Base-by-base conservation (phyloP, 2,113 vertebrate species). In the Hemicordylus capensis region DNA sequence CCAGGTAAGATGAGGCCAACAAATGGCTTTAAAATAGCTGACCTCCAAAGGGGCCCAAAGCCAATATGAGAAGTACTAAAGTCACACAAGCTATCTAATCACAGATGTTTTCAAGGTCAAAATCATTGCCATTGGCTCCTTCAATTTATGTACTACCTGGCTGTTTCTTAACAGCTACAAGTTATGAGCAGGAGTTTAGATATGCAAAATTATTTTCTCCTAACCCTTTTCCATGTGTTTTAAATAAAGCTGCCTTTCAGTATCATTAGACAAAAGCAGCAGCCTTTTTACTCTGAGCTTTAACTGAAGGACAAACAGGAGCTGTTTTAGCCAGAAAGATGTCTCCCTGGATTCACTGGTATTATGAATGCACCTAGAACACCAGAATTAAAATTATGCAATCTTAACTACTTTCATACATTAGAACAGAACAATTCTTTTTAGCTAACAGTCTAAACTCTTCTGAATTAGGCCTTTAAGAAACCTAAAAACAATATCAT, bases 11-110 rank as follows among this genome's bases (percentile, higher is more conserved):
- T 78, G 86, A 63, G 26, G 81, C 20, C 56, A 88, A 7, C 56
- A 91, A 76, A 80, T 72, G 77, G 64, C 84, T 83, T 91, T 78
- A 83, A 91, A 90, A 87, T 73, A 80, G 15, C 4, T 72, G 67
- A n/a, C n/a, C 72, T 85, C 56, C 54, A 58, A 44, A 79, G 59
- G n/a, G 56, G 24, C n/a, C 67, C 66, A 80, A 20, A 48, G 11
- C 20, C n/a, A 34, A 69, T 76, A 51, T 66, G 44, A 64, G n/a
- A 26, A 69, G 39, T 56, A 67, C 56, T 76, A 31, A 84, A 76
- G 63, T 19, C n/a, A 77, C 22, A 4, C n/a, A 39, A 31, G 39
- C 12, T 69, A 44, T n/a, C 8, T 48, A 10, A 73, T 72, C 46
- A 61, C 7, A 39, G 28, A 72, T 48, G 26, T 39, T 63, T 73